phyloP scores from a whole-genome alignment of 2,113 vertebrate genomes.

The Lagopus muta region DNA sequence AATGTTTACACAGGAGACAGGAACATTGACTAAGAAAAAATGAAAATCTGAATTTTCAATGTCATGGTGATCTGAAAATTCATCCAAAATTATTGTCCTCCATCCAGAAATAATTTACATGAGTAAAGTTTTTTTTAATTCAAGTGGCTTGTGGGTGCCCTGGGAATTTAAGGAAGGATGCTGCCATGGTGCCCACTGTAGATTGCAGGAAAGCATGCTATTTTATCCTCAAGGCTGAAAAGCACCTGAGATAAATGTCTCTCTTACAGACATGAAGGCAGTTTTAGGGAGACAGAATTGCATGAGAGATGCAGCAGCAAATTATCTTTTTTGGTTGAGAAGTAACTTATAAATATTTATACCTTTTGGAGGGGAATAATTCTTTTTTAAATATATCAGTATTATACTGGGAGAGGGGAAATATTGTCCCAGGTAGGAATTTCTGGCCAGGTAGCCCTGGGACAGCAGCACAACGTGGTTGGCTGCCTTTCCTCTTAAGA shows the following conservation, averaged over 20 bases:
- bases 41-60: not conserved
- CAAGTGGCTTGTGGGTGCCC: not conserved
- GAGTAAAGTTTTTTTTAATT: not conserved
- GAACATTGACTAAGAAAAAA: not conserved
- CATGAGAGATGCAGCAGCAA: not conserved
- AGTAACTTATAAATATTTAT: not conserved
- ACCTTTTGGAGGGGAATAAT: not conserved
- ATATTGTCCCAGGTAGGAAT: rapidly evolving
- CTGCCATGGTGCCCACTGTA: not conserved
- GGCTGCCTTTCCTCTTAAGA: not conserved
- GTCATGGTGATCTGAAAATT: not conserved
- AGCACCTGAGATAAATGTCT: not conserved
- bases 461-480: not conserved
- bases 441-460: not conserved
- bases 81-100: not conserved
- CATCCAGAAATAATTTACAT: not conserved
- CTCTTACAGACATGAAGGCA: not conserved
- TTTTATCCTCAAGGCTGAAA: not conserved
- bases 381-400: not conserved
- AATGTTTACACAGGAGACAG: not conserved
- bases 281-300: not conserved
- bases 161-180: not conserved
- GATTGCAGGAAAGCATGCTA: not conserved
- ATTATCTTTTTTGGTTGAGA: not conserved
- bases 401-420: not conserved